These are phyloP conservation scores for Chloebia gouldiae DNA, from an alignment of 2,113 vertebrate species.

Conservation along the genomic window DNA sequence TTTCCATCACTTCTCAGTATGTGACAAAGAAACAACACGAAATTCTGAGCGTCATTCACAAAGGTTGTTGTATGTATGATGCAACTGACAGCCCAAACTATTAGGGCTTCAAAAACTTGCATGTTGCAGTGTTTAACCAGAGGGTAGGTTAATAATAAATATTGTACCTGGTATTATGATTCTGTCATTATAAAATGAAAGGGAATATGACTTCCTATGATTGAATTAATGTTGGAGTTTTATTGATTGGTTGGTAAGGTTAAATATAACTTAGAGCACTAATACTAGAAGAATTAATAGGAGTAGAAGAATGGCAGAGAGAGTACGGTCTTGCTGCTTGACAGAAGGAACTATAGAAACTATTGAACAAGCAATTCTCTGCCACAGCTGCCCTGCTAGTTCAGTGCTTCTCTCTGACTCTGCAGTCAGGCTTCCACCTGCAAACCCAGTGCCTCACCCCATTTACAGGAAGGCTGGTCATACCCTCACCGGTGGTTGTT, in stretches of 20 bases:
- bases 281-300: not conserved
- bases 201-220: not conserved
- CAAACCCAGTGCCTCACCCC: rapidly evolving
- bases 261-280: not conserved
- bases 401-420: not conserved
- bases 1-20: not conserved
- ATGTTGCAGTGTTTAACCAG: not conserved
- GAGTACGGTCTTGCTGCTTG: not conserved
- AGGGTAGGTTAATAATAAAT: not conserved
- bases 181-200: not conserved
- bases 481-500: rapidly evolving
- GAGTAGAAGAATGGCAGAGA: not conserved
- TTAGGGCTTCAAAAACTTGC: not conserved
- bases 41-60: rapidly evolving
- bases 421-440: not conserved
- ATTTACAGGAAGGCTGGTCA: not conserved
- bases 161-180: not conserved
- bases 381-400: not conserved
- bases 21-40: not conserved
- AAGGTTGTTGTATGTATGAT: not conserved
- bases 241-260: not conserved
- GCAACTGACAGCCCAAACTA: not conserved
- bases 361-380: not conserved
- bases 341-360: not conserved
- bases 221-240: not conserved